These are phyloP conservation scores for Pandemis corylana DNA, from an alignment of 2,888 invertebrate species.

Conservation along the genomic window DNA sequence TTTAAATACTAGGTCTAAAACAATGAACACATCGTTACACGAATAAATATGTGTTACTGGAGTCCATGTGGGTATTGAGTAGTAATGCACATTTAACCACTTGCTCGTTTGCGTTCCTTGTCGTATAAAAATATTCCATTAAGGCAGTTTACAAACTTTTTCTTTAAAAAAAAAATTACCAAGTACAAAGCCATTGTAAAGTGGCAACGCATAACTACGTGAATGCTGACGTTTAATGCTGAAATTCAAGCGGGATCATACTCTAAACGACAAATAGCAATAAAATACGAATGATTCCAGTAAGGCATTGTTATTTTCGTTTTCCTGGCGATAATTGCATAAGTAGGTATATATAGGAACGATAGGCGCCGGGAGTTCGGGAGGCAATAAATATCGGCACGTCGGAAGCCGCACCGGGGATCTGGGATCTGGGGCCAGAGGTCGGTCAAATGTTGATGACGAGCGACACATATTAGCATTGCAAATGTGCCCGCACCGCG, in stretches of 20 bases:
- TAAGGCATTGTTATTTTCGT: slow-evolving; percentile 17
- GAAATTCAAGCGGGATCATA: neutral
- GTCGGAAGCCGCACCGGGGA: slow-evolving; percentile 40
- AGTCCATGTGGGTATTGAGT: too few relatives aligned
- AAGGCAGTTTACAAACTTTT: neutral
- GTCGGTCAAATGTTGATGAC: slow-evolving; percentile 51
- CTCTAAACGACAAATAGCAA: neutral
- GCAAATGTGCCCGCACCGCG: slow-evolving; percentile 48
- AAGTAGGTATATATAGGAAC: slow-evolving; percentile 21
- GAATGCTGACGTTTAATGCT: neutral
- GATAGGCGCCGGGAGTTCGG: slow-evolving; percentile 29
- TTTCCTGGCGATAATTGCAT: slow-evolving; percentile 34
- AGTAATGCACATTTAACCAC: too few relatives aligned
- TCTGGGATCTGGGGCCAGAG: slow-evolving; percentile 44
- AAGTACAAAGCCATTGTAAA: neutral
- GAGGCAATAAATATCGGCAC: slow-evolving; percentile 46
- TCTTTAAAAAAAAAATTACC: neutral
- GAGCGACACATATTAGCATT: slow-evolving; percentile 51
- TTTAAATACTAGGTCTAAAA: too few relatives aligned
- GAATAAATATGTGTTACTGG: too few relatives aligned
- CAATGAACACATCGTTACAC: too few relatives aligned
- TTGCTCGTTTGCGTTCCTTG: too few relatives aligned
- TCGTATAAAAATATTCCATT: too few relatives aligned
- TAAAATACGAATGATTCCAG: slow-evolving; percentile 8
- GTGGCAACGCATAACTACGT: neutral